Percentiles rank a stretch among this genome's conserved stretches.
Evolutionary conservation across 2,113 vertebrate species (phyloP).

Genomic region (Nothoprocta perdicaria): DNA sequence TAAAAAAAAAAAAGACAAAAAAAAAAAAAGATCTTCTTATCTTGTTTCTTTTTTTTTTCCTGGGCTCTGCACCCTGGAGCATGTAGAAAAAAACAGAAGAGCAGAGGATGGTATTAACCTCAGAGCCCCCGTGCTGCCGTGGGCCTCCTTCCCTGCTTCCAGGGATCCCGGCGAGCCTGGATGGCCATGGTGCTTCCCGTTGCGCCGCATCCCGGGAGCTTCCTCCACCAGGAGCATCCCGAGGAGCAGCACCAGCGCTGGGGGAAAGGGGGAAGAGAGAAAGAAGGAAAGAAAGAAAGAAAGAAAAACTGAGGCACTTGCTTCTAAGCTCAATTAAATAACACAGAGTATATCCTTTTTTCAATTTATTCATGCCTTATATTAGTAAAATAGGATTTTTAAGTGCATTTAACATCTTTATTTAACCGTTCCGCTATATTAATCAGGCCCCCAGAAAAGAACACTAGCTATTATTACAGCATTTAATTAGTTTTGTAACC

Average conservation of each 20-base stretch:
- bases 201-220: neutral
- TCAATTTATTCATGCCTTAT: constrained; percentile 72
- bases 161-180: neutral
- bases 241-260: constrained; percentile 12
- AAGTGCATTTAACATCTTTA: constrained; percentile 74
- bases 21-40: constrained; percentile 20
- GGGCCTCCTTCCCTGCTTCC: neutral
- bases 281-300: neutral
- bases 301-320: constrained; percentile 48
- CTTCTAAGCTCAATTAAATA: constrained; percentile 66
- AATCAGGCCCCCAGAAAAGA: constrained; percentile 75
- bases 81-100: constrained; percentile 31
- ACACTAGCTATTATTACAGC: constrained; percentile 72
- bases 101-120: constrained; percentile 40
- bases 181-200: neutral
- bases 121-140: neutral
- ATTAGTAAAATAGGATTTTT: constrained; percentile 74
- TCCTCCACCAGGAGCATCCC: neutral
- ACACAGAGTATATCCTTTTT: constrained; percentile 65
- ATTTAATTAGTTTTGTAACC: constrained; percentile 77
- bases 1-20: neutral
- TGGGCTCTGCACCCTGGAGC: constrained; percentile 35
- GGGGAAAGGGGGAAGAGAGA: constrained; percentile 22
- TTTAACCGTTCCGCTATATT: constrained; percentile 75
- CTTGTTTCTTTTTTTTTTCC: constrained; percentile 40